Evolutionary conservation across 2,797 vertebrate species (phyloP).

Genomic region (Antrozous pallidus): DNA sequence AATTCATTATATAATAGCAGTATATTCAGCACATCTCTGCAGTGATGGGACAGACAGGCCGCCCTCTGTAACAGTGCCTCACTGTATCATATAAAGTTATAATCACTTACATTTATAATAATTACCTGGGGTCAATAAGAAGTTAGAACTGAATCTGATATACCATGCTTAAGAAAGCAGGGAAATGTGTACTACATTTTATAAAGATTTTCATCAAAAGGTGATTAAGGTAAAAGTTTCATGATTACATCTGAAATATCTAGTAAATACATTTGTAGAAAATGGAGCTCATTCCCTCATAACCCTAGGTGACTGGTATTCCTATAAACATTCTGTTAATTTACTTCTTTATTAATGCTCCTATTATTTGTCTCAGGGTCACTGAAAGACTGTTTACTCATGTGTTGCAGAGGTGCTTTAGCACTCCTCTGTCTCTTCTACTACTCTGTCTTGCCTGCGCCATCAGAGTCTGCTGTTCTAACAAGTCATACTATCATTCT

Average conservation of each 20-base stretch:
- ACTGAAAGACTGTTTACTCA: not conserved
- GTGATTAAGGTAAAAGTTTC: not conserved
- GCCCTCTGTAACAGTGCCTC: not conserved
- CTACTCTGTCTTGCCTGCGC: not conserved
- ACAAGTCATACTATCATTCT: not conserved
- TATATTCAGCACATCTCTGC: not conserved
- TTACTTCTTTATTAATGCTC: not conserved
- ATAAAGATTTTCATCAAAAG: not conserved
- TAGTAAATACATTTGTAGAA: not conserved
- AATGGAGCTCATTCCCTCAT: not conserved
- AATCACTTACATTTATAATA: not conserved
- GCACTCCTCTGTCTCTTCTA: not conserved
- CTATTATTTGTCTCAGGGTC: not conserved
- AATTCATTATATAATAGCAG: not conserved
- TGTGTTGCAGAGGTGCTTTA: not conserved
- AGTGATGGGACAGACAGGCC: not conserved
- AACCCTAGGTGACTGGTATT: not conserved
- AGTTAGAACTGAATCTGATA: not conserved
- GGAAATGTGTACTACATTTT: not conserved
- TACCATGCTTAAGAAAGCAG: not conserved
- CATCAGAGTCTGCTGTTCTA: not conserved
- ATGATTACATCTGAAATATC: not conserved
- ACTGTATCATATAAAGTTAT: not conserved
- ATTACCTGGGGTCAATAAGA: not conserved
- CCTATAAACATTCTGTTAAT: not conserved